A percentile compares a stretch with the other conserved stretches of the same genome.
Conservation (phyloP, 2,797 vertebrate genomes). For the Myioborus melanocephalus region DNA sequence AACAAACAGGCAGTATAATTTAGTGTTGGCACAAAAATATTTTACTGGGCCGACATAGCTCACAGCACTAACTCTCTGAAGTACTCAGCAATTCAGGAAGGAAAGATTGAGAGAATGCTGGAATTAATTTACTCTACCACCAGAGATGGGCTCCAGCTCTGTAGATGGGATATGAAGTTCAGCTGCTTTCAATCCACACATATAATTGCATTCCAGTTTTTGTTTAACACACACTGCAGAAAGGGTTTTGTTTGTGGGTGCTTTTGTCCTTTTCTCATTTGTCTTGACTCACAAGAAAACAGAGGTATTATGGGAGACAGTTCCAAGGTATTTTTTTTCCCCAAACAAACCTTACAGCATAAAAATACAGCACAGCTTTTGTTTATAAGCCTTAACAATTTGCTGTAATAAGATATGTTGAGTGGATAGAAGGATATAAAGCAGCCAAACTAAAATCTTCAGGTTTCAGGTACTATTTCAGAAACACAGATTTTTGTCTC, state of each 20-base stretch:
- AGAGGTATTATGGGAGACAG: neutral
- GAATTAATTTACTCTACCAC: neutral
- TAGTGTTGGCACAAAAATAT: neutral
- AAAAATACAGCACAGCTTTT: neutral
- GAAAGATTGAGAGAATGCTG: neutral
- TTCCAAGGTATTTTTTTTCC: fast-evolving
- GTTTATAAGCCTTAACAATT: neutral
- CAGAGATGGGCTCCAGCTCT: neutral
- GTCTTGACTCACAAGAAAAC: neutral
- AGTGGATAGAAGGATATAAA: neutral
- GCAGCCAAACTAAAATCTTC: neutral
- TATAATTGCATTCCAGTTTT: neutral
- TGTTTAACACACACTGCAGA: neutral
- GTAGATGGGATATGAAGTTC: neutral
- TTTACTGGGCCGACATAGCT: neutral
- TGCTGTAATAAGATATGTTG: neutral
- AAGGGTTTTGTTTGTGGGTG: neutral
- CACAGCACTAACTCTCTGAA: neutral
- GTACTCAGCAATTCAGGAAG: neutral
- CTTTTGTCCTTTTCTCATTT: neutral
- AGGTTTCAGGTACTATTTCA: neutral
- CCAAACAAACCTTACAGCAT: neutral
- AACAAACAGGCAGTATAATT: neutral
- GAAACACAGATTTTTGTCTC: neutral
- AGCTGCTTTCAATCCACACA: neutral